Evolutionary conservation across 2,113 vertebrate species (phyloP), one percentile per base, ranked within the genome.

Genomic region (Poecile atricapillus): DNA sequence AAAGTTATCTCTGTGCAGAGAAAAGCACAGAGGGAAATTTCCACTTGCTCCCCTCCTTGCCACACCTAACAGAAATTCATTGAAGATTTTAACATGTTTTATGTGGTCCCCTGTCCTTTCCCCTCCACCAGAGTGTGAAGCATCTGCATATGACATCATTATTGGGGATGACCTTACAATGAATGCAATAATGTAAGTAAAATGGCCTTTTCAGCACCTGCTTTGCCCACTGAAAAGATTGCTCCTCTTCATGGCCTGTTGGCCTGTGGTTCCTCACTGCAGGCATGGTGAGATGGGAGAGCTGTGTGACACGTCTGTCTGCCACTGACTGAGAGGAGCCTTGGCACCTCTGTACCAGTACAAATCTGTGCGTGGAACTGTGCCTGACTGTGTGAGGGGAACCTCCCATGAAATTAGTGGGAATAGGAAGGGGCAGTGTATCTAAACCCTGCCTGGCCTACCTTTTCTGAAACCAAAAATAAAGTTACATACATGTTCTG

Each of bases 241-340:
- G 13, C n/a, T 69, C 17, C 33, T 31, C 41, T 86, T 68, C 25
- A 6, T 22, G 33, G 15, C 25, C 24, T 46, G 13, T 8, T n/a
- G 18, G 46, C 64, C 21, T 33, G 41, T 22, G 50, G 28, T 31
- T 94, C 24, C 16, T 11, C 27, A 2, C 8, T 47, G 16, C 19
- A 58, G 43, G 15, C 41, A 31, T 4, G 18, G 20, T 78, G 73
- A 56, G 50, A 30, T 13, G 20, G n/a, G 22, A 21, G 14, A 58
- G 16, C n/a, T 47, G n/a, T 2, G 2, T 8, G 14, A 17, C 47
- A 30, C 0, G 0, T 49, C 25, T 74, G 21, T 6, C 31, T 71
- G 3, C 10, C 20, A 10, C 3, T 49, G 41, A 15, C 37, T 53
- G 37, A 23, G 30, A 60, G 43, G 27, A n/a, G 5, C n/a, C 37